Percentiles rank a stretch among this genome's conserved stretches.
Evolutionary conservation across 2,113 vertebrate genomes (phyloP).

Genomic region (Hydrolagus affinis): DNA sequence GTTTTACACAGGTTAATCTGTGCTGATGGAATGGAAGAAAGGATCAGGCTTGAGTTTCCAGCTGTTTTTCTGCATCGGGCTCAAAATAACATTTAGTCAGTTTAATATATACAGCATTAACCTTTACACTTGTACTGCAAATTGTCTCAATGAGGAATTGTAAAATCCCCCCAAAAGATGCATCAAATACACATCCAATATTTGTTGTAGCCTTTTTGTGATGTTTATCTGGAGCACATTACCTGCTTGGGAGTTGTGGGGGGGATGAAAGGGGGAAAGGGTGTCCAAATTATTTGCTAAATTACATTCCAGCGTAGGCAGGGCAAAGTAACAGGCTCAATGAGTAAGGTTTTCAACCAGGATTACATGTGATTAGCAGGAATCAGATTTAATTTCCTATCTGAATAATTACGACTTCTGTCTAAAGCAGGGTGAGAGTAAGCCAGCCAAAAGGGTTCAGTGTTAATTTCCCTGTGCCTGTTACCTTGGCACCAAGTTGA

Average conservation of each 20-base stretch:
- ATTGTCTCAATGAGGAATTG: conserved; percentile 20
- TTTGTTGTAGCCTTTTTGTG: not conserved
- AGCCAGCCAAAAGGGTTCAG: too few relatives aligned
- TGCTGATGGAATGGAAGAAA: not conserved
- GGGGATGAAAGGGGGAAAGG: too few relatives aligned
- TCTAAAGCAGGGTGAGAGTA: not conserved
- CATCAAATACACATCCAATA: not conserved
- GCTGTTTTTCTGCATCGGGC: not conserved
- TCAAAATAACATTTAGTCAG: conserved; percentile 6
- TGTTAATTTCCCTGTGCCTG: too few relatives aligned
- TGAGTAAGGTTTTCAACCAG: not conserved
- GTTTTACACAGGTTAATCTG: not conserved
- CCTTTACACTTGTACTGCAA: not conserved
- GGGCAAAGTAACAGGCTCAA: too few relatives aligned
- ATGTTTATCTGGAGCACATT: not conserved
- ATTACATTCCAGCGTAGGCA: not conserved
- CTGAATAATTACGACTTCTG: not conserved
- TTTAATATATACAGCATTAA: conserved; percentile 17
- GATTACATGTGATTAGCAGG: conserved; percentile 7
- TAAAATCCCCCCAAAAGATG: not conserved
- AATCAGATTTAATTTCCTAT: not conserved
- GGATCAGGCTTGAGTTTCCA: not conserved
- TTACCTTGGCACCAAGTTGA: too few relatives aligned
- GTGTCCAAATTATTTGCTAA: not conserved
- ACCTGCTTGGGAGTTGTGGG: not conserved